Base-by-base conservation (phyloP, 2,113 vertebrate genomes). In the Pelobates fuscus region DNA sequence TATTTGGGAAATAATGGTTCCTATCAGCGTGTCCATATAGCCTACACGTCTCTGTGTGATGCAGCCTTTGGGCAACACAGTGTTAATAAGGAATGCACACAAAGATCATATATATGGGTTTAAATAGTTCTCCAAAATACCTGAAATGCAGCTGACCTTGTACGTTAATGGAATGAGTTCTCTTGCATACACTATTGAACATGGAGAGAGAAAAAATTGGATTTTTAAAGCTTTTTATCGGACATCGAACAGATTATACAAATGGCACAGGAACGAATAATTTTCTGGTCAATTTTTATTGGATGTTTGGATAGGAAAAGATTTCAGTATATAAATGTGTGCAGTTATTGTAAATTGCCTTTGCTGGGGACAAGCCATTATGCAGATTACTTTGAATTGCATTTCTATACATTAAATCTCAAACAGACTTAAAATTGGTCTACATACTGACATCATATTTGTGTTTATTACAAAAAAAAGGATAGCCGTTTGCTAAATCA, bases 251-350 rank as follows among this genome's bases (percentile, higher is more conserved):
- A 76, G 41, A 68, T 76, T 67, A 67, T 23, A 61, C 37, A 49
- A 61, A 67, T 60, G 32, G 54, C 14, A 32, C 21, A 59, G 29
- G 43, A 67, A 21, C 21, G 55, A 61, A 68, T 76, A 59, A 25
- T 68, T 67, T 67, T 12, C 15, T 14, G n/a, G 8, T 32, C 41
- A 67, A 46, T 52, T 49, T 76, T 67, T 76, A 67, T 76, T 67
- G 54, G 15, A 67, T 60, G 43, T 6, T 3, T 12, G 27, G 23
- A 74, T 66, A 21, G 46, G 21, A 76, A 67, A 49, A 52, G 2
- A 66, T 66, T 66, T 66, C 7, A 29, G 46, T 30, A 37, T 58
- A 25, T 55, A 15, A 55, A 57, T 41, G 30, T 52, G 20, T 69
- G 14, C 17, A 43, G 23, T 61, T 71, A 60, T 60, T 29, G 32